These are phyloP conservation scores for Cathartes aura DNA, from an alignment of 2,113 vertebrate genomes.

Conservation along the genomic window DNA sequence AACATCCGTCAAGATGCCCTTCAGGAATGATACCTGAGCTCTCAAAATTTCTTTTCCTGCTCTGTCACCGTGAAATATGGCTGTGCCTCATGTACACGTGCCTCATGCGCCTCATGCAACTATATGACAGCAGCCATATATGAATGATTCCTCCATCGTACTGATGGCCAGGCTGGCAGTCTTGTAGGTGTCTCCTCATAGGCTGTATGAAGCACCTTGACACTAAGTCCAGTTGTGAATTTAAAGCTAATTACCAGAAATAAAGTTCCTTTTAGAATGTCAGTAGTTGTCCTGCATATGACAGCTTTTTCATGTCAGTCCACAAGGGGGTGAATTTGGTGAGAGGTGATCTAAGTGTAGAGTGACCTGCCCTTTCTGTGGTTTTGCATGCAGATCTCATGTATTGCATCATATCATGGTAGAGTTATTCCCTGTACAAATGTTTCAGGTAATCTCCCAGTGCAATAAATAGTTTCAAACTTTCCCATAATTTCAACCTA, in stretches of 20 bases:
- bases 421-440: not conserved
- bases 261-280: not conserved
- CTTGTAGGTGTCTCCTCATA: not conserved
- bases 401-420: too few species aligned
- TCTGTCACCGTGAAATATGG: rapidly evolving
- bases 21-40: not conserved
- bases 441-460: not conserved
- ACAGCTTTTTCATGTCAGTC: not conserved
- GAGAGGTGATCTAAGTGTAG: not conserved
- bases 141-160: not conserved
- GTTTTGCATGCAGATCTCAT: not conserved
- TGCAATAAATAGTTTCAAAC: not conserved
- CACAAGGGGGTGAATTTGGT: not conserved
- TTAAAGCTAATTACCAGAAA: not conserved
- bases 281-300: not conserved
- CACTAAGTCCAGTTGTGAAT: not conserved
- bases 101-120: not conserved
- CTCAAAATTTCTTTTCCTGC: not conserved
- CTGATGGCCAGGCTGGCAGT: not conserved
- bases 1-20: not conserved
- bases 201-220: not conserved
- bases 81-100: rapidly evolving
- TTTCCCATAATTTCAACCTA: not conserved
- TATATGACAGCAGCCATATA: not conserved
- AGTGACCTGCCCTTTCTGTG: not conserved